These are phyloP conservation scores for Tachystola acroxantha DNA, from an alignment of 2,888 invertebrate genomes.

Conservation along the genomic window DNA sequence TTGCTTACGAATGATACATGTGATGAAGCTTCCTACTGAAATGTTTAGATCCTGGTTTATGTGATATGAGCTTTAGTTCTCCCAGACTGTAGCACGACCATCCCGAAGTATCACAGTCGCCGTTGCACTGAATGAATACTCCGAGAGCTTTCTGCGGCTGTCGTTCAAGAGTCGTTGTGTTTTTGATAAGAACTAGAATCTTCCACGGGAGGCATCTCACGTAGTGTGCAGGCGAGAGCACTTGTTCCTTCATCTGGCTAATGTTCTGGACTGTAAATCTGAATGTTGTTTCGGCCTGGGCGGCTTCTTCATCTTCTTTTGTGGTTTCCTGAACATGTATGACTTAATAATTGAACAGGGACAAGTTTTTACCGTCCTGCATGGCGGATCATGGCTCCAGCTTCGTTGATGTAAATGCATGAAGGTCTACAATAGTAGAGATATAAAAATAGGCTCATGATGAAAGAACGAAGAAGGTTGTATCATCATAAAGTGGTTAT, in stretches of 20 bases:
- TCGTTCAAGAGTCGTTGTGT: slow-evolving; percentile 85
- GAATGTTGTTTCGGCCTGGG: slow-evolving; percentile 96
- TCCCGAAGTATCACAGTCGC: slow-evolving; percentile 95
- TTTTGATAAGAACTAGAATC: slow-evolving; percentile 95
- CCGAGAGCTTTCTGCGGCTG: slow-evolving; percentile 85
- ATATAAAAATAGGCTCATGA: too few relatives aligned
- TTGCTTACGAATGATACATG: slow-evolving; percentile 89
- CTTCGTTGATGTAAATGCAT: too few relatives aligned
- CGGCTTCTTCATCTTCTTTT: slow-evolving; percentile 85
- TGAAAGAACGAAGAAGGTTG: too few relatives aligned
- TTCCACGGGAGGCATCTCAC: slow-evolving; percentile 99
- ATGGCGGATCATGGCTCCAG: too few relatives aligned
- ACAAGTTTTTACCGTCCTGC: too few relatives aligned
- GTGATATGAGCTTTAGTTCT: slow-evolving; percentile 92
- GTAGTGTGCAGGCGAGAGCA: slow-evolving; percentile 92
- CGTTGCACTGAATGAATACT: slow-evolving; percentile 96
- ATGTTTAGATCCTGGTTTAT: slow-evolving; percentile 88
- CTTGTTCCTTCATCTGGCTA: slow-evolving; percentile 89
- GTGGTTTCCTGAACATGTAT: slow-evolving; percentile 50
- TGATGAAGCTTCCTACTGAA: slow-evolving; percentile 94
- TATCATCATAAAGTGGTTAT: too few relatives aligned
- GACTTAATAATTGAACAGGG: not conserved
- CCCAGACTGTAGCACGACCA: slow-evolving; percentile 99
- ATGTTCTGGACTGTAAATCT: slow-evolving; percentile 91
- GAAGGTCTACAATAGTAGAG: too few relatives aligned